Conservation (phyloP, 2,113 vertebrate genomes). For the Geothlypis trichas region DNA sequence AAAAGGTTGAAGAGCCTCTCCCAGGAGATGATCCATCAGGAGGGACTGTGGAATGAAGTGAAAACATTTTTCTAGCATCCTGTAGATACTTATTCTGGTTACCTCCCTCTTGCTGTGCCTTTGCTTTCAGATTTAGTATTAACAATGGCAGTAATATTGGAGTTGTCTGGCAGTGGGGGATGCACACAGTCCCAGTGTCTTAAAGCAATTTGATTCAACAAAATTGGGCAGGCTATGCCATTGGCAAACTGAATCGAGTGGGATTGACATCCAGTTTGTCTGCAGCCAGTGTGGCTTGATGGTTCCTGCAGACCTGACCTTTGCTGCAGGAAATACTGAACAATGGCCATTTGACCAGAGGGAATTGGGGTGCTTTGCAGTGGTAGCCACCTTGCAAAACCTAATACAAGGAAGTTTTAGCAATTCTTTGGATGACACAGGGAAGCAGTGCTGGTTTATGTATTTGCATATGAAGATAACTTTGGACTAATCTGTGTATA, state of each 20-base stretch:
- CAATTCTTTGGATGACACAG: not conserved
- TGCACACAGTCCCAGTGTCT: not conserved
- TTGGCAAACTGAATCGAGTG: rapidly evolving
- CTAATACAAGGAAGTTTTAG: not conserved
- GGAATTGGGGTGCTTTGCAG: not conserved
- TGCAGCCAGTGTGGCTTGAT: not conserved
- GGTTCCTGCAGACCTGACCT: not conserved
- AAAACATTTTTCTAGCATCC: not conserved
- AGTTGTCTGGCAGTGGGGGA: not conserved
- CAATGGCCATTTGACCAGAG: not conserved
- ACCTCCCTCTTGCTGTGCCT: not conserved
- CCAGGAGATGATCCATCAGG: not conserved
- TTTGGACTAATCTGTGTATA: not conserved
- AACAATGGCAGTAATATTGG: not conserved
- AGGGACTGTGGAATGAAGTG: not conserved
- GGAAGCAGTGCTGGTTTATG: not conserved
- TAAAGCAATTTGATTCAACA: not conserved
- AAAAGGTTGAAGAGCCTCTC: not conserved
- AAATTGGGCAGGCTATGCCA: not conserved
- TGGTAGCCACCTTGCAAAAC: not conserved
- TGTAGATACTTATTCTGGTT: not conserved
- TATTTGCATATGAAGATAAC: not conserved
- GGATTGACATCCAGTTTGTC: not conserved
- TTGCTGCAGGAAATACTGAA: not conserved
- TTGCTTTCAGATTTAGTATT: not conserved